phyloP scores from a whole-genome alignment of 2,888 invertebrate species.

The Micropterix aruncella region DNA sequence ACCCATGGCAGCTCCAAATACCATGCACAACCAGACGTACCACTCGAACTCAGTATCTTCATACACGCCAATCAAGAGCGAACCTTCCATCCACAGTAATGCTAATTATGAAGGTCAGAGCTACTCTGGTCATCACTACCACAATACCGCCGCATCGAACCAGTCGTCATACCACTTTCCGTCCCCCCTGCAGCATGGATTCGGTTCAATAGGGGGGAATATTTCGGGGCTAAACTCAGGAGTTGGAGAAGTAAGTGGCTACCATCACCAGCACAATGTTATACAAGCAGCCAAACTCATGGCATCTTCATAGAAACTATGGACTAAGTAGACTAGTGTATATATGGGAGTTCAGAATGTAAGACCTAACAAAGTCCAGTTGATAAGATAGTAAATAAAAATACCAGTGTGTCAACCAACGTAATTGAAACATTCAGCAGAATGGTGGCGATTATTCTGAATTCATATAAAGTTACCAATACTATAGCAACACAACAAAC shows the following conservation, averaged over 20 bases:
- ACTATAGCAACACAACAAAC: too few relatives aligned
- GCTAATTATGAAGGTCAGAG: constrained; percentile 22
- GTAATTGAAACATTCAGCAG: too few relatives aligned
- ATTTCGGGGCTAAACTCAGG: constrained; percentile 19
- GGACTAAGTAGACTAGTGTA: too few relatives aligned
- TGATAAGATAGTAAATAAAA: too few relatives aligned
- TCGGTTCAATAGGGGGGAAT: constrained; percentile 17
- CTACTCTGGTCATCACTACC: constrained; percentile 32
- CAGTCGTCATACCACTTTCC: constrained; percentile 1
- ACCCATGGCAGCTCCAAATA: constrained; percentile 16
- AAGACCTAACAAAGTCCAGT: too few relatives aligned
- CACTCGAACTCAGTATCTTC: constrained; percentile 26
- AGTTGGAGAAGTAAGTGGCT: constrained; percentile 51
- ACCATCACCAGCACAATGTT: constrained; percentile 76
- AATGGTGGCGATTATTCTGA: too few relatives aligned
- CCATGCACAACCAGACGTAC: constrained; percentile 17
- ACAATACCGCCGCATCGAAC: constrained; percentile 29
- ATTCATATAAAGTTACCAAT: too few relatives aligned
- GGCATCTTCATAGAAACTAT: constrained; percentile 64
- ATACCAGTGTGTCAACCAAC: too few relatives aligned
- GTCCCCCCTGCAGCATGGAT: constrained; percentile 22
- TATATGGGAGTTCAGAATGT: too few relatives aligned
- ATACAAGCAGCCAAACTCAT: constrained; percentile 73
- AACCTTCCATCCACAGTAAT: constrained; percentile 21
- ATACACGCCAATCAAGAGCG: constrained; percentile 29